Evolutionary conservation across 2,888 invertebrate species (phyloP), one percentile per base, ranked within the genome.

Genomic region (Drosophila mulleri): DNA sequence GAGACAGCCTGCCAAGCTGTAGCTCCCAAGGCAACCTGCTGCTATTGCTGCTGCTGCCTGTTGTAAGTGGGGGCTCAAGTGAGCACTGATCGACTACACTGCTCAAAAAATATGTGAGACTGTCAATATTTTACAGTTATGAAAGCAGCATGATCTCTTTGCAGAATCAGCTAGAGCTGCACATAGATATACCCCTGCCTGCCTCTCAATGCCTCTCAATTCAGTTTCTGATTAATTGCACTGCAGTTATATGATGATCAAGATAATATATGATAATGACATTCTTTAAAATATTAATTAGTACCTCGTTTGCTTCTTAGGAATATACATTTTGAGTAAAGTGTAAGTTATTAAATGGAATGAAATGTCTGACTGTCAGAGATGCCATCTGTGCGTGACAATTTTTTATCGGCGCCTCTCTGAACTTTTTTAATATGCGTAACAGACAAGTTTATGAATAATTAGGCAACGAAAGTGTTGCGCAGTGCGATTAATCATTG

Each of bases 401-500:
- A 67, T 74, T 80, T 80, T 74, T 67, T 72, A 79, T 78, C 48
- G 56, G 62, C 29, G 60, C 50, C 1, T 37, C 47, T 64, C 57
- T 39, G 48, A 72, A 78, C 75, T 77, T 89, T 85, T 85, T 88
- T 83, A 85, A 88, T 83, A 89, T 67, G 64, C 73, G 71, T 70
- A 69, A 70, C 79, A 72, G 76, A 76, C 75, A 79, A 86, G 84
- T 75, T 86, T 86, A 86, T 86, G 86, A 86, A 88, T 90, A 86
- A 86, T 86, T 88, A 79, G 89, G 57, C 79, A 67, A 48, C 47
- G 59, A 70, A 67, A 72, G 64, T 68, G 70, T 67, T 65, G 70
- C 59, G 66, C 41, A 61, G 60, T 63, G 71, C 89, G 72, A 83
- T 83, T 83, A 87, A 83, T 87, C 76, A 80, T 59, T 29, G 50